Percentiles rank a stretch among this genome's conserved stretches.
phyloP scores from a whole-genome alignment of 2,888 invertebrate species.

The Kryphioiulus occultus region DNA sequence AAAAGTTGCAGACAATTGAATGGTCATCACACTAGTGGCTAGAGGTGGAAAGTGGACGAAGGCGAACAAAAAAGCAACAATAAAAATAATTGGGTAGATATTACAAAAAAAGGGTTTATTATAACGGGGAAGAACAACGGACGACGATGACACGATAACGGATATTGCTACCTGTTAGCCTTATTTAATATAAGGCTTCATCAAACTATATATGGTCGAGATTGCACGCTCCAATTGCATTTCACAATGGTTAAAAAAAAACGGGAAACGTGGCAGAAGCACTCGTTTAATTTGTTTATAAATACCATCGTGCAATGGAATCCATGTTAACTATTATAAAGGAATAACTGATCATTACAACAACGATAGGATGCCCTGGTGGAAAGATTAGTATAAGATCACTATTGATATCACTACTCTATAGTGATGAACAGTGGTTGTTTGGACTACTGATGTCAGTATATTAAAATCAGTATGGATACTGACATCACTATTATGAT shows the following conservation, averaged over 20 bases:
- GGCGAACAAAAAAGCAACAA: neutral
- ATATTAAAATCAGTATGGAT: no score
- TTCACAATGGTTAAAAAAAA: neutral
- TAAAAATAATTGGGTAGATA: neutral
- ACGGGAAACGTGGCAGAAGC: neutral
- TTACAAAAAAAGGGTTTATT: neutral
- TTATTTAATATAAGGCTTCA: neutral
- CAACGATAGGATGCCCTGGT: no score
- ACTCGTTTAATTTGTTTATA: neutral
- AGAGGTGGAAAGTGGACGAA: conserved; percentile 11
- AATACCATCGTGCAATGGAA: neutral
- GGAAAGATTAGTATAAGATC: no score
- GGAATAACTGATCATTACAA: no score
- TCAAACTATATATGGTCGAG: neutral
- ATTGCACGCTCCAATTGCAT: conserved; percentile 20
- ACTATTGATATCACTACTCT: no score
- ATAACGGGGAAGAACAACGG: conserved; percentile 8
- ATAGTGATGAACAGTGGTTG: no score
- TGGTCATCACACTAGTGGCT: neutral
- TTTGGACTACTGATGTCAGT: no score
- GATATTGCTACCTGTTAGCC: conserved; percentile 4
- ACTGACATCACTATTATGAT: no score
- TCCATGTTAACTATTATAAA: neutral
- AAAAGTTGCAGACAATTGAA: neutral
- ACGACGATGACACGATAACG: conserved; percentile 26